Percentiles rank a stretch among this genome's conserved stretches.
Evolutionary conservation across 2,113 vertebrate species (phyloP).

Genomic region (Peromyscus leucopus): DNA sequence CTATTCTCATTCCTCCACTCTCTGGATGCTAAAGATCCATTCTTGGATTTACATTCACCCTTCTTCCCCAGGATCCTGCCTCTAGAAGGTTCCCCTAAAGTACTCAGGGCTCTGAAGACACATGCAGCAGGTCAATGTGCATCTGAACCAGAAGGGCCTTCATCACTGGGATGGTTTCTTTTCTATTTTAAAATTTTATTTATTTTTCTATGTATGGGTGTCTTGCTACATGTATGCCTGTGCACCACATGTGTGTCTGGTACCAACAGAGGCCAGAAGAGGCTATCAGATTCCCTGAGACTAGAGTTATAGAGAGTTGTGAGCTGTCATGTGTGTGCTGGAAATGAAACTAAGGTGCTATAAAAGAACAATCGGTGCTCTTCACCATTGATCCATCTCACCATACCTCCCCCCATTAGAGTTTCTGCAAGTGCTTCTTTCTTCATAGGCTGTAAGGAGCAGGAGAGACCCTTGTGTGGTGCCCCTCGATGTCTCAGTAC

Average conservation of each 20-base stretch:
- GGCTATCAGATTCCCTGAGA: too few species aligned
- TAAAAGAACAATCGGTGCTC: background rate
- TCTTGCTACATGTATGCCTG: background rate
- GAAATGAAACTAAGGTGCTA: background rate
- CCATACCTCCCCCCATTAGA: background rate
- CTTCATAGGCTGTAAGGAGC: background rate
- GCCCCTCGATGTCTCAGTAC: background rate
- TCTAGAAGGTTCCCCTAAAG: background rate
- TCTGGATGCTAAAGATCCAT: background rate
- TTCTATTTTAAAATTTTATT: background rate
- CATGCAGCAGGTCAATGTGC: fast-evolving
- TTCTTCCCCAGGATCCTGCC: background rate
- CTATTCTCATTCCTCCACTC: background rate
- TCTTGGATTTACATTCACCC: background rate
- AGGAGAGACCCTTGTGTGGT: background rate
- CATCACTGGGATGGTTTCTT: background rate
- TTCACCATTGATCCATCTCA: background rate
- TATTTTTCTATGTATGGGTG: background rate
- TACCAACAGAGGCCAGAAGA: too few species aligned
- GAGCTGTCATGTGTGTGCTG: too few species aligned
- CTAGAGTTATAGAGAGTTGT: too few species aligned
- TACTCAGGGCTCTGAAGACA: background rate
- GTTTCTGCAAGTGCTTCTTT: background rate
- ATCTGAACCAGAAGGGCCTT: background rate
- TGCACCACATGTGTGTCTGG: background rate